phyloP scores from a whole-genome alignment of 2,797 vertebrate species.

The Urophycis tenuis region DNA sequence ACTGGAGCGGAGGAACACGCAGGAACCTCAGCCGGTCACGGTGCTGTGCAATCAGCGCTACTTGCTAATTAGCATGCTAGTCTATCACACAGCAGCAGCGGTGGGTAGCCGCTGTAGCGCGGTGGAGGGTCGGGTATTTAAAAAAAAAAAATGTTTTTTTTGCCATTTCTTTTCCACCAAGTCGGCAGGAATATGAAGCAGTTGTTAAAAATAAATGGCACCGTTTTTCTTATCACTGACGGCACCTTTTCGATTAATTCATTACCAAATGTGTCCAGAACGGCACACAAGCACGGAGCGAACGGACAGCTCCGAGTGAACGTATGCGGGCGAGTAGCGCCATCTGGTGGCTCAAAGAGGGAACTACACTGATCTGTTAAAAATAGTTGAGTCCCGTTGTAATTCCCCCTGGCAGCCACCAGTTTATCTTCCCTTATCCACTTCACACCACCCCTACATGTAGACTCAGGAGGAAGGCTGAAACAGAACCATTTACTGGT shows the following conservation, averaged over 20 bases:
- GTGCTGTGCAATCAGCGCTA: background rate
- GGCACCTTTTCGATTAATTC: background rate
- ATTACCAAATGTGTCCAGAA: background rate
- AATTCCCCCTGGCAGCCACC: too few relatives aligned
- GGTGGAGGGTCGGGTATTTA: too few relatives aligned
- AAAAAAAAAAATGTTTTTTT: too few relatives aligned
- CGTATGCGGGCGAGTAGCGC: slow-evolving; percentile 15
- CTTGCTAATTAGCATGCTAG: background rate
- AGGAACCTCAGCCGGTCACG: background rate
- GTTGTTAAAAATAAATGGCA: background rate
- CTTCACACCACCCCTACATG: too few relatives aligned
- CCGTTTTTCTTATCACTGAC: background rate
- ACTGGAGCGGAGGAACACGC: background rate
- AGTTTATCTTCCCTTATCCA: too few relatives aligned
- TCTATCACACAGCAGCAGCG: background rate
- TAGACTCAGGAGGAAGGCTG: too few relatives aligned
- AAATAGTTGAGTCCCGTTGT: background rate
- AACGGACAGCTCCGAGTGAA: background rate
- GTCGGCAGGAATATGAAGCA: background rate
- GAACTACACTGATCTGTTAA: background rate
- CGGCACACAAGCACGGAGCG: background rate
- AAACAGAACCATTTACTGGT: too few relatives aligned
- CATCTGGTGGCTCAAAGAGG: slow-evolving; percentile 44
- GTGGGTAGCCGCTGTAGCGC: background rate
- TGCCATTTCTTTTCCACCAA: background rate